Conservation (phyloP, 2,888 invertebrate genomes). For the Pandemis corylana region DNA sequence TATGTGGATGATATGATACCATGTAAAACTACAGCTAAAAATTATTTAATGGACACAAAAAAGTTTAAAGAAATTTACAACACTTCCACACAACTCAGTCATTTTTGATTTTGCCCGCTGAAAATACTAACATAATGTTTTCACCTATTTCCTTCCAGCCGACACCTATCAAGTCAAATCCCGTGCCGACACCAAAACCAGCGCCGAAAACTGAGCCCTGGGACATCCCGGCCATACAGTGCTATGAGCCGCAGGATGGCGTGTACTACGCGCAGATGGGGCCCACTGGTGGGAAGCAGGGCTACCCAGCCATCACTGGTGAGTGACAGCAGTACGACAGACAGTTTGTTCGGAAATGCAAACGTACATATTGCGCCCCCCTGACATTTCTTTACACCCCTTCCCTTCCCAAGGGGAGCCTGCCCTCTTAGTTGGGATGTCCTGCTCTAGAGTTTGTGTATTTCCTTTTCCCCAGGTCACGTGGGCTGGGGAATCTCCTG, state of each 20-base stretch:
- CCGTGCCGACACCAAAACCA: constrained; percentile 86
- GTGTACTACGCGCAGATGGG: constrained; percentile 97
- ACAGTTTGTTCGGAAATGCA: neutral
- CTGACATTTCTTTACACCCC: no score
- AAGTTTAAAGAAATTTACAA: no score
- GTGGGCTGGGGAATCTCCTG: constrained; percentile 97
- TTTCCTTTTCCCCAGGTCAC: constrained; percentile 85
- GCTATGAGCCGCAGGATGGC: constrained; percentile 95
- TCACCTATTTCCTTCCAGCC: constrained; percentile 45
- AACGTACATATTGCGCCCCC: no score
- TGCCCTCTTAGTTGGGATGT: no score
- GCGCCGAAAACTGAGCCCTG: constrained; percentile 87
- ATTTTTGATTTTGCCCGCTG: no score
- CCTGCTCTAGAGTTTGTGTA: no score
- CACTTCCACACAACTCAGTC: no score
- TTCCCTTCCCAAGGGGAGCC: no score
- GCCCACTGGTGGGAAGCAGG: constrained; percentile 95
- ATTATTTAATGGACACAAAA: no score
- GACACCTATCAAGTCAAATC: constrained; percentile 65
- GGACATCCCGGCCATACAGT: constrained; percentile 95
- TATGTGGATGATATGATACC: no score
- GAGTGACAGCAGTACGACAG: constrained; percentile 38
- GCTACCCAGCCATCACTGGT: constrained; percentile 96
- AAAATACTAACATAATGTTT: neutral
- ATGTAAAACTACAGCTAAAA: no score